Base-by-base conservation (phyloP, 2,113 vertebrate species). In the Siniperca knerii region DNA sequence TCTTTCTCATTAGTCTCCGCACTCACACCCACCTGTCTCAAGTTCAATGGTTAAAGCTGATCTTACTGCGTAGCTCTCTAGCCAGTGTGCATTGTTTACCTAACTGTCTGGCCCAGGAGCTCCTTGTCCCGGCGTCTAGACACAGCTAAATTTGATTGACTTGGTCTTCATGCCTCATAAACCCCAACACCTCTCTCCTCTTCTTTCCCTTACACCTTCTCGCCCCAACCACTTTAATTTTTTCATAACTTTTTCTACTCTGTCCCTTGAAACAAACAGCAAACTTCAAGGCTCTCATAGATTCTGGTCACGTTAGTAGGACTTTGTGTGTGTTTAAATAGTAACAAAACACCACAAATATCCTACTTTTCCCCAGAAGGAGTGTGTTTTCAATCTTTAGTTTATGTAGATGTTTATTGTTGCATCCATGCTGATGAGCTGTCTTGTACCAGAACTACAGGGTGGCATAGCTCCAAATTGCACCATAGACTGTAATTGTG, bases 91-190 rank as follows among this genome's bases (percentile, higher is more conserved):
- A 66, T 88, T 94, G 89, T 92, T 93, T 92, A 86, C 81, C 48
- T 58, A 70, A 75, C 46, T 50, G 91, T 93, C 92, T 92, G 61
- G 77, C 72, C 60, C 66, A 29, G 76, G 60, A 80, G 75, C 61
- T 88, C 81, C 74, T 73, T 46, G 71, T 87, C 68, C n/a, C 40
- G 23, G 68, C 3, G 84, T 94, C 90, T 90, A 94, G 91, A 95
- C 90, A 46, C 82, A 82, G 70, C 83, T 48, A 79, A 72, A 79
- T 46, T 42, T 75, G 75, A 93, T 78, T 89, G 84, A 87, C 83
- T 75, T 57, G 73, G 74, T 78, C 71, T 87, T 69, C 67, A 79
- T 91, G 82, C 81, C 87, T 87, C 87, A 78, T 94, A 91, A 93
- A 92, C 54, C 77, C 62, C 74, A 80, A 84, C 82, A 60, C 87